phyloP scores from a whole-genome alignment of 2,113 vertebrate species.

The Phalacrocorax carbo region DNA sequence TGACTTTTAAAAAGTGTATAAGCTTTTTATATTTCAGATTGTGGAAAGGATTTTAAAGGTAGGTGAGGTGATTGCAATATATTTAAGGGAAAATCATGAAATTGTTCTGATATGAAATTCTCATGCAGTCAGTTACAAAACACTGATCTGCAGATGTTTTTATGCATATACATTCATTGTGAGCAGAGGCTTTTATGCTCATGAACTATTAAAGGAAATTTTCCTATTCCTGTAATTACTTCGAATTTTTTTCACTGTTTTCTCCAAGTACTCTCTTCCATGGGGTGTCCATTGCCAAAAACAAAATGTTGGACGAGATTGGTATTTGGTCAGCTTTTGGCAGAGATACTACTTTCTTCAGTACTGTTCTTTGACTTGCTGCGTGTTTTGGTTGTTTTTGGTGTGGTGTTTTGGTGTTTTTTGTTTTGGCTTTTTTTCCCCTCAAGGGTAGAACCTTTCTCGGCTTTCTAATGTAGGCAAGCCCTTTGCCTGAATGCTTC shows the following conservation, averaged over 20 bases:
- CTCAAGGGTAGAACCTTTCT: background rate
- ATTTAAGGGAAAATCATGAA: background rate
- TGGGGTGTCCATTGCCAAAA: background rate
- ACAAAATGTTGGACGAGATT: background rate
- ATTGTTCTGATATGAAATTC: background rate
- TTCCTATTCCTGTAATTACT: background rate
- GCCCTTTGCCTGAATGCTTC: background rate
- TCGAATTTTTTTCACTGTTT: background rate
- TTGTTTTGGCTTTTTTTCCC: no score
- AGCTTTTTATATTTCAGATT: background rate
- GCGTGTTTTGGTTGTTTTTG: no score
- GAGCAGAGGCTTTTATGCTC: background rate
- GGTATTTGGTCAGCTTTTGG: background rate
- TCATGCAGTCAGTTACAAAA: background rate
- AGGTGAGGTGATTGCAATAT: background rate
- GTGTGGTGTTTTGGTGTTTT: no score
- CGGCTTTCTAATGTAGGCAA: background rate
- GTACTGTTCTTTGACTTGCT: background rate
- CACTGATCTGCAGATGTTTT: background rate
- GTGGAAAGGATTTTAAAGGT: background rate
- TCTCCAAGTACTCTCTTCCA: background rate
- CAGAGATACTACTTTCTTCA: background rate
- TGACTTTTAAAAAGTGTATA: fast-evolving
- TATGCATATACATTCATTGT: background rate
- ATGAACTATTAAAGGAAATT: background rate